Percentiles rank a stretch among this genome's conserved stretches.
Conservation (phyloP, 1,140 invertebrate species). For the Aphis gossypii region DNA sequence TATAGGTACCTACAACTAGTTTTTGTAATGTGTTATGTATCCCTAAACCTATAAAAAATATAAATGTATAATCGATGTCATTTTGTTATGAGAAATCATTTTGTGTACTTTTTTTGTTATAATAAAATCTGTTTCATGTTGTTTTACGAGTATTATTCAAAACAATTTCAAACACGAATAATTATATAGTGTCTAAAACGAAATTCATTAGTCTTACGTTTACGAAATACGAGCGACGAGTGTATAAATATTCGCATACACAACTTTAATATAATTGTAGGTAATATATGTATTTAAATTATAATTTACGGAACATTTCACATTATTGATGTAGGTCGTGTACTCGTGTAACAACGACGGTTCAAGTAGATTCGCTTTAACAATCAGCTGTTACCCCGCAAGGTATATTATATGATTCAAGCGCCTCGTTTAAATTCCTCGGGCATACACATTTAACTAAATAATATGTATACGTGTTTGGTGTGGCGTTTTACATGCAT, state of each 20-base stretch:
- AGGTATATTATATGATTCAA: slow-evolving; percentile 21
- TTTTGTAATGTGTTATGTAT: neutral
- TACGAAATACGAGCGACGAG: neutral
- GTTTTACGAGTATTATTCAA: neutral
- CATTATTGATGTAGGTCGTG: slow-evolving; percentile 27
- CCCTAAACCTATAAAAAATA: neutral
- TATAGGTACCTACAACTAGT: neutral
- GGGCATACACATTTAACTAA: neutral
- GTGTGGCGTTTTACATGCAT: neutral
- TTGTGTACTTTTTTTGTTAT: neutral
- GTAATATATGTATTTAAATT: neutral
- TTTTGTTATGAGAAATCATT: neutral
- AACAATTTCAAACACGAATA: neutral
- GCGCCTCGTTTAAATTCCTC: neutral
- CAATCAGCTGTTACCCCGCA: neutral
- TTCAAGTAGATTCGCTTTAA: neutral
- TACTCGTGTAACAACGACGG: neutral
- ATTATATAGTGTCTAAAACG: neutral
- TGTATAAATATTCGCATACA: neutral
- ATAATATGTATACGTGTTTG: neutral
- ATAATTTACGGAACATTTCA: neutral
- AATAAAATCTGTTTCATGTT: neutral
- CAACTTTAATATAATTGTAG: neutral
- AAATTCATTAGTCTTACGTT: neutral
- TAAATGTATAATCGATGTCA: neutral